Evolutionary conservation across 2,888 invertebrate genomes (phyloP).

Genomic region (Prosopocoilus inquinatus): DNA sequence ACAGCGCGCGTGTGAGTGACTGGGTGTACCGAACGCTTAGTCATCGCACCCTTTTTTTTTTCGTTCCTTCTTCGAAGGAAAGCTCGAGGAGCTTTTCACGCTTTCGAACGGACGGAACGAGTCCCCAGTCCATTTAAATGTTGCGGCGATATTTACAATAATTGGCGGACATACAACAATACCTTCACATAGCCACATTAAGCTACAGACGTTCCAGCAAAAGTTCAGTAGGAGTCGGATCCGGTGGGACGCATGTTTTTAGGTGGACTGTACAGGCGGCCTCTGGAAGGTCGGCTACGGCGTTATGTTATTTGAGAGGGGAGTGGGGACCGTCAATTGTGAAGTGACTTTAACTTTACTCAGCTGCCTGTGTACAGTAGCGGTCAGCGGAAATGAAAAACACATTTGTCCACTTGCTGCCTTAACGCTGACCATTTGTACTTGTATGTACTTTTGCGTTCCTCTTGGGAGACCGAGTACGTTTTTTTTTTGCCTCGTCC

Average conservation of each 20-base stretch:
- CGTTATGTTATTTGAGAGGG: slow-evolving; percentile 32
- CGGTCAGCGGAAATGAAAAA: slow-evolving; percentile 34
- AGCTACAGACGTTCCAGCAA: slow-evolving; percentile 26
- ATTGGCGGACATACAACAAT: slow-evolving; percentile 5
- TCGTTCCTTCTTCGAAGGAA: not conserved
- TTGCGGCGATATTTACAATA: slow-evolving; percentile 13
- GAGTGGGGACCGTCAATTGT: slow-evolving; percentile 27
- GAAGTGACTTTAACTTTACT: slow-evolving; percentile 33
- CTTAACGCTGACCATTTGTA: slow-evolving; percentile 12
- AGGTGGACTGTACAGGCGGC: slow-evolving; percentile 44
- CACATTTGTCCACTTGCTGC: slow-evolving; percentile 26
- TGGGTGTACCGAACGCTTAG: not conserved
- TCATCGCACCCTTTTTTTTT: not conserved
- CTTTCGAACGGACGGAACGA: not conserved
- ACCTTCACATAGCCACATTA: slow-evolving; percentile 20
- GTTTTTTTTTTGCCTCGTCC: too few relatives aligned
- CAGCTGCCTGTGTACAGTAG: slow-evolving; percentile 33
- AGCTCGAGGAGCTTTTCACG: too few relatives aligned
- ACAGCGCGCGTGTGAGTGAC: too few relatives aligned
- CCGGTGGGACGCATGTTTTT: slow-evolving; percentile 33
- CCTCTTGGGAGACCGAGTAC: too few relatives aligned
- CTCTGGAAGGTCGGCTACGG: slow-evolving; percentile 47
- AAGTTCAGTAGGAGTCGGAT: slow-evolving; percentile 25
- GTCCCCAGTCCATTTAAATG: slow-evolving; percentile 1
- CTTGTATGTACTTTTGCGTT: not conserved